phyloP scores from a whole-genome alignment of 1,140 invertebrate genomes.

The Drosophila asahinai region DNA sequence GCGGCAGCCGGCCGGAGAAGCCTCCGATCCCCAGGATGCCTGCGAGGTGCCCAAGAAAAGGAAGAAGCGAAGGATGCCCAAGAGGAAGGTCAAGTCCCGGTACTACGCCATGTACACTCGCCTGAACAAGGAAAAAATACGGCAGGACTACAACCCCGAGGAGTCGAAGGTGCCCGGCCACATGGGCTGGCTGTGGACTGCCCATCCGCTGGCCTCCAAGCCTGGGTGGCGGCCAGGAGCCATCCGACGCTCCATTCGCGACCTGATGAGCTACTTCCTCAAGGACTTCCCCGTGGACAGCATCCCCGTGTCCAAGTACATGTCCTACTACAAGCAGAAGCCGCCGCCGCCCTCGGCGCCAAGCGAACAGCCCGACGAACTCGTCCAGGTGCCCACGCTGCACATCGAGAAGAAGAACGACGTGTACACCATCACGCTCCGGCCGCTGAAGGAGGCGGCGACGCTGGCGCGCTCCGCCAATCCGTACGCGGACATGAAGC shows the following conservation, averaged over 20 bases:
- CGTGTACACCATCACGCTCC: conserved; percentile 72
- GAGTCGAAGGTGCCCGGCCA: conserved; percentile 62
- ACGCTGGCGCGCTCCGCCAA: conserved; percentile 59
- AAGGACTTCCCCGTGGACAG: conserved; percentile 74
- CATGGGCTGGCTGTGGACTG: conserved; percentile 85
- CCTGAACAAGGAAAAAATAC: conserved; percentile 3
- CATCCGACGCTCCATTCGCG: conserved; percentile 72
- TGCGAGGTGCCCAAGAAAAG: not conserved
- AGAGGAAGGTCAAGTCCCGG: conserved; percentile 28
- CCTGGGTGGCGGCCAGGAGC: conserved; percentile 75
- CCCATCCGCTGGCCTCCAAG: conserved; percentile 42
- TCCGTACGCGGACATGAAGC: conserved; percentile 77
- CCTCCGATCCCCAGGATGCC: not conserved
- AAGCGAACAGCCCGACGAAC: conserved; percentile 24
- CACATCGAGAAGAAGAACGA: conserved; percentile 80
- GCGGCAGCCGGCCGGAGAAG: not conserved
- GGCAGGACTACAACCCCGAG: conserved; percentile 7
- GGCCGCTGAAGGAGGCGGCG: conserved; percentile 65
- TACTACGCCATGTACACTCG: conserved; percentile 38
- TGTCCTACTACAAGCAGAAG: conserved; percentile 55
- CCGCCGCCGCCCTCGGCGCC: not conserved
- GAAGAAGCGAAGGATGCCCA: not conserved
- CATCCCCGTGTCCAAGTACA: conserved; percentile 66
- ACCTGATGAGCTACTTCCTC: conserved; percentile 77
- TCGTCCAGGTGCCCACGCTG: conserved; percentile 73